phyloP scores from a whole-genome alignment of 64 coral and sea anemone species.

The Pocillopora damicornis region DNA sequence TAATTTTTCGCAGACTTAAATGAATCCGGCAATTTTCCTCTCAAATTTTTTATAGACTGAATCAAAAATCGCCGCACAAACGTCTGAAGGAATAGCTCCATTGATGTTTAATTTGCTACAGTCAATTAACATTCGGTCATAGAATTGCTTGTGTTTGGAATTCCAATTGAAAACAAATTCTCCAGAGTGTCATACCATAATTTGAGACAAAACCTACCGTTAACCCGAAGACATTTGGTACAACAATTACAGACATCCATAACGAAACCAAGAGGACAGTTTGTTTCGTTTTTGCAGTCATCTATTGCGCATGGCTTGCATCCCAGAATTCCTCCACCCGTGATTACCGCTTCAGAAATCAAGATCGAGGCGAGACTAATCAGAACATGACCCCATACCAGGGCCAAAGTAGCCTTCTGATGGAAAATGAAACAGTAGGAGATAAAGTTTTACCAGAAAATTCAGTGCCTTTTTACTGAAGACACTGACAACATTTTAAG shows the following conservation, averaged over 20 bases:
- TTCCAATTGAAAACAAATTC: no score
- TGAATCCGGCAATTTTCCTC: no score
- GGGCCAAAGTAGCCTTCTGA: not conserved
- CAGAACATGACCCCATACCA: conserved; percentile 16
- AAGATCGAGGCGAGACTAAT: not conserved
- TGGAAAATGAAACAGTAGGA: not conserved
- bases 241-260: conserved; percentile 74
- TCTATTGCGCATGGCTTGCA: conserved; percentile 75
- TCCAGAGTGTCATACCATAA: no score
- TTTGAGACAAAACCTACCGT: conserved; percentile 3
- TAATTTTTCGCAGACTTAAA: no score
- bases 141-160: no score
- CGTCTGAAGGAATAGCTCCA: no score
- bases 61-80: no score
- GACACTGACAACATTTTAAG: no score
- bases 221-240: conserved; percentile 60
- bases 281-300: conserved; percentile 49
- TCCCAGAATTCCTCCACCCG: conserved; percentile 31
- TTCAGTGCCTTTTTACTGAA: not conserved
- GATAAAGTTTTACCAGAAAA: not conserved
- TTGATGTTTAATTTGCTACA: no score
- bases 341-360: conserved; percentile 13
- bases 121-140: no score
- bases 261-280: conserved; percentile 41
- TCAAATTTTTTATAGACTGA: no score